Conservation (phyloP, 2,888 invertebrate genomes). For the Mamestra brassicae region DNA sequence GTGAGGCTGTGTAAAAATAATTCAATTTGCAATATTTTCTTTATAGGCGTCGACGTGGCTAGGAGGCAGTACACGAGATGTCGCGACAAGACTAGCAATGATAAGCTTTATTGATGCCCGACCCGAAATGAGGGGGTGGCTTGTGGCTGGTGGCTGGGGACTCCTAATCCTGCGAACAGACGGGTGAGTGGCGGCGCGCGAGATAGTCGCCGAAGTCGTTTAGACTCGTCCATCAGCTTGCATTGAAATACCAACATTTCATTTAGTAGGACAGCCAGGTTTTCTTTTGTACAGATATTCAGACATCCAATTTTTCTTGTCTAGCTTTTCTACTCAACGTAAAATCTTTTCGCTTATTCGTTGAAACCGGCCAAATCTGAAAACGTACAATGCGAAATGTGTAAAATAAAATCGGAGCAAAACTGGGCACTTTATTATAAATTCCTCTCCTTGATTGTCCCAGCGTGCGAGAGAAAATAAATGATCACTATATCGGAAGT, state of each 20-base stretch:
- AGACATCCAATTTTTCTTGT: slow-evolving; percentile 2
- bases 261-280: slow-evolving; percentile 22
- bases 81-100: slow-evolving; percentile 64
- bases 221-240: slow-evolving; percentile 53
- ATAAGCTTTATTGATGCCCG: slow-evolving; percentile 73
- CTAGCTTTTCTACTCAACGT: not conserved
- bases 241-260: slow-evolving; percentile 54
- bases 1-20: slow-evolving; percentile 58
- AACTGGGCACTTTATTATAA: slow-evolving; percentile 7
- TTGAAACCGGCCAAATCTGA: slow-evolving; percentile 16
- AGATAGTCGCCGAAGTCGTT: slow-evolving; percentile 55
- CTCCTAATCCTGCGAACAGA: slow-evolving; percentile 48
- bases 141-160: slow-evolving; percentile 44
- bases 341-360: not conserved
- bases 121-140: slow-evolving; percentile 63
- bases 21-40: slow-evolving; percentile 70
- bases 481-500: slow-evolving; percentile 29
- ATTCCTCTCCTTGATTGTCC: slow-evolving; percentile 11
- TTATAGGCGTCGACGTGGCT: slow-evolving; percentile 59
- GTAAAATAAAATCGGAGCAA: slow-evolving; percentile 16
- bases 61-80: slow-evolving; percentile 59
- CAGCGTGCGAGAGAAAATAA: slow-evolving; percentile 24
- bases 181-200: slow-evolving; percentile 37
- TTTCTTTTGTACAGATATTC: slow-evolving; percentile 27
- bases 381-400: slow-evolving; percentile 8